phyloP scores from a whole-genome alignment of 1,140 invertebrate species.

The Dolichoris vasculosae region DNA sequence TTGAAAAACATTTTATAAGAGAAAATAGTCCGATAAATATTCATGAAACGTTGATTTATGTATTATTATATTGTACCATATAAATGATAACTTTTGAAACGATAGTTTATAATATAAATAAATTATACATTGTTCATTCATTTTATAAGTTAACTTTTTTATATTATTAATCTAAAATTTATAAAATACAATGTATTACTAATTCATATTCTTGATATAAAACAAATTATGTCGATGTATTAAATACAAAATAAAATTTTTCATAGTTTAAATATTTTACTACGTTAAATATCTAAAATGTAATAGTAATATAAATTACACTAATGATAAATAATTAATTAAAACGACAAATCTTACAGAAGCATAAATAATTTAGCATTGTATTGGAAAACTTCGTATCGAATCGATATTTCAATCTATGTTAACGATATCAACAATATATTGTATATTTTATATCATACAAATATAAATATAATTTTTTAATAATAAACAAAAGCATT shows the following conservation, averaged over 20 bases:
- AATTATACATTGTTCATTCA: not conserved
- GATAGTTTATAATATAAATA: slow-evolving; percentile 1
- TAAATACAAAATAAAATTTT: not conserved
- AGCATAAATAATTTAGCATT: too few species aligned
- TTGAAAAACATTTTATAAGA: slow-evolving; percentile 36
- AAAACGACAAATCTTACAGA: too few species aligned
- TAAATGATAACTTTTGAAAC: slow-evolving; percentile 7
- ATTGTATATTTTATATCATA: too few species aligned
- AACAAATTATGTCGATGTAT: not conserved
- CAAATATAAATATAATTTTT: too few species aligned
- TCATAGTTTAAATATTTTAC: not conserved
- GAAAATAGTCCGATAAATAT: not conserved
- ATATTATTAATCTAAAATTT: not conserved
- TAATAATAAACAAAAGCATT: too few species aligned
- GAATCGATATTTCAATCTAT: too few species aligned
- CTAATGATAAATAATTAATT: too few species aligned
- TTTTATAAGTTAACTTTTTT: not conserved
- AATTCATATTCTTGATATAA: not conserved
- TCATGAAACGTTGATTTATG: slow-evolving; percentile 28
- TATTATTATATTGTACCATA: slow-evolving; percentile 27
- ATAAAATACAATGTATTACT: slow-evolving; percentile 22
- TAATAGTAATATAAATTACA: too few species aligned
- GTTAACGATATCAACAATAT: too few species aligned
- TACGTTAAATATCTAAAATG: not conserved
- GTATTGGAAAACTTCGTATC: too few species aligned